These are phyloP conservation scores for Zingel zingel DNA, from an alignment of 2,113 vertebrate species.

Conservation along the genomic window DNA sequence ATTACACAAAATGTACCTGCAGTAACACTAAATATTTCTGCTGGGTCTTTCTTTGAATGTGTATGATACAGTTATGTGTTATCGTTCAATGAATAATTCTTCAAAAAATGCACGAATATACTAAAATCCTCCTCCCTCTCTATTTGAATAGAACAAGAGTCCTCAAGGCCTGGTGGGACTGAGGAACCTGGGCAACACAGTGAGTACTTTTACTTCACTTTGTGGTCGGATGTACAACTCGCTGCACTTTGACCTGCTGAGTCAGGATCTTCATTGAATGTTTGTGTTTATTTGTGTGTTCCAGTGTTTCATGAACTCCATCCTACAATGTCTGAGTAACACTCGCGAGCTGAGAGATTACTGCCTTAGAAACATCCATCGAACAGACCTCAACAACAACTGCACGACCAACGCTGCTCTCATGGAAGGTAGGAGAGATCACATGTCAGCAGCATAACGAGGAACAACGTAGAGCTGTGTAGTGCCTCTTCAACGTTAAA, in stretches of 20 bases:
- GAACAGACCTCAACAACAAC: slow-evolving; percentile 89
- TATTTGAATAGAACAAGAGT: slow-evolving; percentile 88
- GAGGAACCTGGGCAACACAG: slow-evolving; percentile 96
- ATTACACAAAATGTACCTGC: no score
- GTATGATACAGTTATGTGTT: not conserved
- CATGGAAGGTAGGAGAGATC: slow-evolving; percentile 87
- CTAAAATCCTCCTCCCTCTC: slow-evolving; percentile 30
- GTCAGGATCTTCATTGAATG: not conserved
- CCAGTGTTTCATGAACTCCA: slow-evolving; percentile 99
- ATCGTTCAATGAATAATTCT: not conserved
- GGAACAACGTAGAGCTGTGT: no score
- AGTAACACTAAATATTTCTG: not conserved
- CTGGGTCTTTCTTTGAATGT: not conserved
- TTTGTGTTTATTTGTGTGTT: not conserved
- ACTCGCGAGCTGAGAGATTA: slow-evolving; percentile 94
- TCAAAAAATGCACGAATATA: not conserved
- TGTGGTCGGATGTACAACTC: no score
- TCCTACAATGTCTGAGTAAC: slow-evolving; percentile 97
- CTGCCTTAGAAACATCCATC: slow-evolving; percentile 91
- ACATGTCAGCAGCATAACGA: not conserved
- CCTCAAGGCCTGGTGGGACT: slow-evolving; percentile 94
- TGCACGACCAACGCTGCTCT: slow-evolving; percentile 87
- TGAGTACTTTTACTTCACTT: slow-evolving; percentile 75
- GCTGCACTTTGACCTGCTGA: rapidly evolving
- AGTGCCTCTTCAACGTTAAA: not conserved